phyloP scores from a whole-genome alignment of 2,888 invertebrate species.

The Bruchidius siliquastri region DNA sequence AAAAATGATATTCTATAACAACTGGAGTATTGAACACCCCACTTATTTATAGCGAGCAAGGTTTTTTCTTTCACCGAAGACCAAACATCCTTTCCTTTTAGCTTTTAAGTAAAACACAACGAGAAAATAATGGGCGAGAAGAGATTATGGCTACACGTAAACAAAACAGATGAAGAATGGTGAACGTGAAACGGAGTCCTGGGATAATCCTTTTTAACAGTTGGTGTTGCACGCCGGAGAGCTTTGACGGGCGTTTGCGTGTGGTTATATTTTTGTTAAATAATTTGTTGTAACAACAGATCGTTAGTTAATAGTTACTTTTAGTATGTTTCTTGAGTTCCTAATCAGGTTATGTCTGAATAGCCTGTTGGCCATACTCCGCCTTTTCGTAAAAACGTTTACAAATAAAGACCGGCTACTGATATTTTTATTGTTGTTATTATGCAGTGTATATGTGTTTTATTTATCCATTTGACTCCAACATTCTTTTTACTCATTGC shows the following conservation, averaged over 20 bases:
- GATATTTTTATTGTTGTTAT: too few species aligned
- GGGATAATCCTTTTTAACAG: background rate
- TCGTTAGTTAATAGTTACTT: too few species aligned
- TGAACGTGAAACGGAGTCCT: background rate
- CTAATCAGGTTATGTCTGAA: too few species aligned
- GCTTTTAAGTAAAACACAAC: conserved; percentile 7
- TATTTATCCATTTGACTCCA: too few species aligned
- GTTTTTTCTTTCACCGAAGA: conserved; percentile 28
- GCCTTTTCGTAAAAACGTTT: too few species aligned
- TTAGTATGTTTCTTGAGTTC: too few species aligned
- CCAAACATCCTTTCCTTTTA: conserved; percentile 39
- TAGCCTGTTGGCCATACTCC: too few species aligned
- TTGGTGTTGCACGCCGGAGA: background rate
- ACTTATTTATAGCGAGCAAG: conserved; percentile 35
- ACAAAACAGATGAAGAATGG: background rate
- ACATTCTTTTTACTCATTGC: too few species aligned
- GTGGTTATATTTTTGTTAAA: background rate
- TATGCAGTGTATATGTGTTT: too few species aligned
- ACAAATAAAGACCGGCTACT: too few species aligned
- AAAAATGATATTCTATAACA: background rate
- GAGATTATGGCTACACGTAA: background rate
- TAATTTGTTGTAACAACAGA: background rate
- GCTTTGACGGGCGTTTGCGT: background rate
- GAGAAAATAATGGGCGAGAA: conserved; percentile 7
- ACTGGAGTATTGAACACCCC: conserved; percentile 18